Evolutionary conservation across 2,113 vertebrate species (phyloP).

Genomic region (Erythrocercus mccallii): DNA sequence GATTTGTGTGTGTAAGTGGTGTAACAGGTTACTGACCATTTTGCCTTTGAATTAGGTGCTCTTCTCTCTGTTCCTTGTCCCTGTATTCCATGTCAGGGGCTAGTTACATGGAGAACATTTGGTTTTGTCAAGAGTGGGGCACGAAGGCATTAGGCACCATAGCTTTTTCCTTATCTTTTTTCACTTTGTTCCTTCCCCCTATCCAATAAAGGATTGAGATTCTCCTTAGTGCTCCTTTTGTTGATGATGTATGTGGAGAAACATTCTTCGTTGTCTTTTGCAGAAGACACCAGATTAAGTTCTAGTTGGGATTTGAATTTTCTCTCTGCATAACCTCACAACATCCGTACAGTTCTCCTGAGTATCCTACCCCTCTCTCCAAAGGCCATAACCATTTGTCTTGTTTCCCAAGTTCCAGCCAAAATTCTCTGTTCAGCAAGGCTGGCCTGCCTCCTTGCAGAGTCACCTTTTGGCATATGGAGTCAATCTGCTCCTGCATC

Average conservation of each 20-base stretch:
- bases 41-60: neutral
- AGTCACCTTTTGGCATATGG: neutral
- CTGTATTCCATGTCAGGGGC: neutral
- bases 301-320: neutral
- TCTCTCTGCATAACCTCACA: neutral
- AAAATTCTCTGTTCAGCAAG: neutral
- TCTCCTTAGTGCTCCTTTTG: neutral
- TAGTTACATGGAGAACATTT: neutral
- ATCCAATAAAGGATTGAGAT: neutral
- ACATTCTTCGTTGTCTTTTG: neutral
- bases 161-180: neutral
- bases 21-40: neutral
- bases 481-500: neutral
- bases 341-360: neutral
- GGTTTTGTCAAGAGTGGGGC: neutral
- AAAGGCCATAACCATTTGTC: neutral
- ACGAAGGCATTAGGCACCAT: neutral
- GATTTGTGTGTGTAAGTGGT: neutral
- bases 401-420: neutral
- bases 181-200: neutral
- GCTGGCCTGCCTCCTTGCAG: neutral
- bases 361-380: neutral
- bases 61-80: neutral
- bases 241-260: neutral
- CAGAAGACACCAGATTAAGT: neutral